A percentile compares a stretch with the other conserved stretches of the same genome.
These are phyloP conservation scores for Bruchidius siliquastri DNA, from an alignment of 2,888 invertebrate genomes.

Conservation along the genomic window DNA sequence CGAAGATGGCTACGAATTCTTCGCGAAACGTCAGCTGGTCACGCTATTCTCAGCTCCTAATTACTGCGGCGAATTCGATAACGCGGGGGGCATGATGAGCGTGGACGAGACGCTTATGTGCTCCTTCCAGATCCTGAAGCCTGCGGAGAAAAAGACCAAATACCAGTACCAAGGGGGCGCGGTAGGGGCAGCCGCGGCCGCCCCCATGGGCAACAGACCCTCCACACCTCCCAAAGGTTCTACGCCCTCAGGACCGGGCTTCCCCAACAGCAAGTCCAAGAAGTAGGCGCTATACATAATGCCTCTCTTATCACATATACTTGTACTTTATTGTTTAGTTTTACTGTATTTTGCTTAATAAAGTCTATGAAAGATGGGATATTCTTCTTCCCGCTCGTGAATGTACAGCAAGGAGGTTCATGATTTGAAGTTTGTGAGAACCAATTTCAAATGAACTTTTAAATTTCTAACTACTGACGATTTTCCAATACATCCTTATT, in stretches of 20 bases:
- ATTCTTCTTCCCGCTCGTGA: neutral
- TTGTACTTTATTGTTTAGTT: neutral
- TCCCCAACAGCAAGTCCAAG: neutral
- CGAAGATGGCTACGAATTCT: constrained; percentile 99
- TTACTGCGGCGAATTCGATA: constrained; percentile 97
- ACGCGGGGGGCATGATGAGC: constrained; percentile 99
- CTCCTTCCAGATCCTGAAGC: constrained; percentile 94
- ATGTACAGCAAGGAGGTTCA: too few species aligned
- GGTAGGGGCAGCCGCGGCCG: neutral
- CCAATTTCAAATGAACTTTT: too few species aligned
- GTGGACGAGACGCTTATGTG: constrained; percentile 99
- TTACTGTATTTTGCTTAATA: neutral
- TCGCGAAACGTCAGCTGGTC: constrained; percentile 95
- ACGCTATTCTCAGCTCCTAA: constrained; percentile 98
- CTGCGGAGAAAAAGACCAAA: constrained; percentile 99
- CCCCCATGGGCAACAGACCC: neutral
- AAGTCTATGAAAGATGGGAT: neutral
- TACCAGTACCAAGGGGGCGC: constrained; percentile 74
- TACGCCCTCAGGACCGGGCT: neutral
- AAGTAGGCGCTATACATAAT: neutral
- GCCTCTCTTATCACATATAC: neutral
- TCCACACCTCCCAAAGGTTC: neutral
- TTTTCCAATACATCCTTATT: too few species aligned
- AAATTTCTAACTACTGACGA: too few species aligned
- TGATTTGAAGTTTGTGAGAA: too few species aligned